Base-by-base conservation (phyloP, 2,888 invertebrate genomes). In the Agonum fuliginosum region DNA sequence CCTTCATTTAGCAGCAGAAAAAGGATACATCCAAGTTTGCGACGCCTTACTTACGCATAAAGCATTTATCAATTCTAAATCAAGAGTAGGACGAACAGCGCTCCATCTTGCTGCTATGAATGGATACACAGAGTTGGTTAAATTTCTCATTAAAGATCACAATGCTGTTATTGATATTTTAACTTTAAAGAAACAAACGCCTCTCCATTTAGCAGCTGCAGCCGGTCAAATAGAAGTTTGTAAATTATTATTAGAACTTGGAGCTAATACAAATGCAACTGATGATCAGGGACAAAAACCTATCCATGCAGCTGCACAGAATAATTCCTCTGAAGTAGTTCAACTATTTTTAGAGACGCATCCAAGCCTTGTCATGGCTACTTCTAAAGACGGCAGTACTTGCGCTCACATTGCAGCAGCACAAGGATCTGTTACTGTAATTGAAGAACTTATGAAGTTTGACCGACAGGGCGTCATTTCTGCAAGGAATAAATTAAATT, bases 331-430 rank as follows among this genome's bases (percentile, higher is more conserved):
- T 17, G 98, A 98, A 89, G 99, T 99, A 19, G 98, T 97, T 51
- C 98, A 99, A 87, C 89, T 99, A 81, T 99, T 99, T 88, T 89
- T 99, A 79, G 97, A 98, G 87, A 93, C 95, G 84, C 96, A 97
- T 87, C 96, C 97, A 0, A 97, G 95, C 83, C 89, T 98, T 78
- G 98, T 98, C 30, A 96, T 97, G 91, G 97, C 97, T 74, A 96
- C 97, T 34, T 98, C 97, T 71, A 97, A 96, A 90, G 98, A 98
- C 84, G 99, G 99, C 0, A 99, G 98, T 86, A 99, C 99, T 0
- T 99, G 99, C 85, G 99, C 99, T 5, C 99, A 99, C 85, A 99
- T 99, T 82, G 99, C 99, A 0, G 99, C 99, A 12, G 96, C 97
- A 89, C 97, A 98, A 87, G 98, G 99, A 73, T 97, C 97, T 81